These are phyloP conservation scores for Coturnix japonica DNA, from an alignment of 2,113 vertebrate species.

Conservation along the genomic window DNA sequence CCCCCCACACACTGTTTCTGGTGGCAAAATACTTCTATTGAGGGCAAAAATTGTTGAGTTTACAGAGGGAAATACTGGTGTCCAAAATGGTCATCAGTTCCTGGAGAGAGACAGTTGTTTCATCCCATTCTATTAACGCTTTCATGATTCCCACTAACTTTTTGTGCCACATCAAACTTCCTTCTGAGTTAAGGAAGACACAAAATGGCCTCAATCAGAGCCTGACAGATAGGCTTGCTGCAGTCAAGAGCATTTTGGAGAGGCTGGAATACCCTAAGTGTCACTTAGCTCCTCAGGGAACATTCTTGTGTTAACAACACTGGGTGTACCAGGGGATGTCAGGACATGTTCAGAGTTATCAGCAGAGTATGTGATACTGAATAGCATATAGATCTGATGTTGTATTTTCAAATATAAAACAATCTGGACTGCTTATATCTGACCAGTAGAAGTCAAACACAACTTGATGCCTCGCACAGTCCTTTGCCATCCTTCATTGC, in stretches of 20 bases:
- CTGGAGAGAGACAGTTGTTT: background rate
- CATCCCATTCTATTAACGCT: background rate
- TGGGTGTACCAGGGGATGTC: too few relatives aligned
- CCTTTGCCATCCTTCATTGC: background rate
- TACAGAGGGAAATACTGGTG: background rate
- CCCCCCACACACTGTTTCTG: conserved; percentile 1
- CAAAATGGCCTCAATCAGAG: background rate
- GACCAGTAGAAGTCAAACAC: background rate
- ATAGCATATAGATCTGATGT: too few relatives aligned
- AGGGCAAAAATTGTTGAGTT: background rate
- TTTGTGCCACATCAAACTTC: background rate
- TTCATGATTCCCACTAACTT: rapidly evolving
- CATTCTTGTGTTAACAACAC: background rate
- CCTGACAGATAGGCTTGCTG: background rate
- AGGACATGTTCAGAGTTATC: background rate
- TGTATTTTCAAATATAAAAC: background rate
- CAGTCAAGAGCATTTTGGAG: background rate
- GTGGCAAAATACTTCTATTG: background rate
- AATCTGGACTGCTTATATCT: rapidly evolving
- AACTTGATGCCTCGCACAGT: too few relatives aligned
- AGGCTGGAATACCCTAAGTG: rapidly evolving
- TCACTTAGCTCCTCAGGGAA: too few relatives aligned
- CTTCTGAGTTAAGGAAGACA: background rate
- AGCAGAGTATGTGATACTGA: background rate
- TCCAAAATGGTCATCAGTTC: background rate